phyloP scores from a whole-genome alignment of 2,113 vertebrate genomes.

The Galbula dea region DNA sequence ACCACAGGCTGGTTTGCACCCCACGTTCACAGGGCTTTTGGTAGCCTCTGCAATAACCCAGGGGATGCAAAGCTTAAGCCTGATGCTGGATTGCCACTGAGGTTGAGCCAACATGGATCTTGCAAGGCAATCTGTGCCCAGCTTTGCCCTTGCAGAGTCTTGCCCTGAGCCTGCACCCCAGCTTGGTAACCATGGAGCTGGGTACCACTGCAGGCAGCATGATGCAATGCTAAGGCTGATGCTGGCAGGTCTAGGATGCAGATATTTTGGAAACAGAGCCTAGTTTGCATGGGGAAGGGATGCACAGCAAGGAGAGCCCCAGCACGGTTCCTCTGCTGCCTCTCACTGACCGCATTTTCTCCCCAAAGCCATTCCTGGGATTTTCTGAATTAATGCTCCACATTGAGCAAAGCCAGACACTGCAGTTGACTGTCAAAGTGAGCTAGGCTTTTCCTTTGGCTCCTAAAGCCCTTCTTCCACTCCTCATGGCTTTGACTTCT shows the following conservation, averaged over 20 bases:
- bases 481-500: not conserved
- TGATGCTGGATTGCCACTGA: rapidly evolving
- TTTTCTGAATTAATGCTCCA: slow-evolving; percentile 26
- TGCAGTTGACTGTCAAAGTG: not conserved
- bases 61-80: not conserved
- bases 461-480: not conserved
- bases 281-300: not conserved
- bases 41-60: not conserved
- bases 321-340: not conserved
- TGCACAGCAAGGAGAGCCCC: not conserved
- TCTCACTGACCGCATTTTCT: not conserved
- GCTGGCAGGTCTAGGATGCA: not conserved
- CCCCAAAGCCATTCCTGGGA: not conserved
- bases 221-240: rapidly evolving
- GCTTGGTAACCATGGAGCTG: not conserved
- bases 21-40: rapidly evolving
- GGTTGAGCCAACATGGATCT: not conserved
- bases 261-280: not conserved
- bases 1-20: not conserved
- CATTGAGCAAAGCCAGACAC: not conserved
- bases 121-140: not conserved
- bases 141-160: not conserved
- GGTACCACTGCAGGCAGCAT: not conserved
- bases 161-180: rapidly evolving
- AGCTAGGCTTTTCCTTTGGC: not conserved